Evolutionary conservation across 2,888 invertebrate species (phyloP), one percentile per base, ranked within the genome.

Genomic region (Amblyjoppa fuscipennis): DNA sequence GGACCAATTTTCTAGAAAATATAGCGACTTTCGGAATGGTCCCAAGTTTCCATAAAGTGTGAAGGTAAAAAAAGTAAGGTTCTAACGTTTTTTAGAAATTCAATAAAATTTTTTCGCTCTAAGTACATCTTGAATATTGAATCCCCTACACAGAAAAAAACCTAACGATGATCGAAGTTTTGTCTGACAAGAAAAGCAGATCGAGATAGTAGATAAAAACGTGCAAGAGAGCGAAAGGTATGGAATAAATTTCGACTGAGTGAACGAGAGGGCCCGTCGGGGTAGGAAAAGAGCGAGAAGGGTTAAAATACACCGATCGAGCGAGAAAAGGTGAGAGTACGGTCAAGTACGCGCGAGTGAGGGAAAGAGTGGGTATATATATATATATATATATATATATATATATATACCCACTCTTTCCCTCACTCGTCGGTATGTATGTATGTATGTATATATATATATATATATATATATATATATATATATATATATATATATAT

Each of bases 361-460:
- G 80, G 75, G 74, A 77, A 68, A 81, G 84, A 71, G 83, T 38
- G 70, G 80, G 66, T 87, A 81, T 81, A 84, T 87, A 83, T 82
- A 68, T 71, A 53, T 7, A 53, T 53, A 53, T n/a, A 20, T n/a
- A n/a, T 51, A 51, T 5, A 45, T 4, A n/a, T n/a, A n/a, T n/a
- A n/a, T n/a, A n/a, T n/a, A n/a, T n/a, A n/a, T n/a, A n/a, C n/a
- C n/a, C n/a, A n/a, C n/a, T n/a, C n/a, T n/a, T n/a, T n/a, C n/a
- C n/a, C n/a, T n/a, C n/a, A n/a, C n/a, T n/a, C n/a, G n/a, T n/a
- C n/a, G n/a, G 20, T 20, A 0, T 20, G 20, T 20, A 0, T 20
- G 20, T 20, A 0, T 20, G 20, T 20, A 0, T 20, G 20, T 20
- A 41, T 7, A 7, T 41, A 5, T 41, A 7, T n/a, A 20, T 7